A percentile compares a stretch with the other conserved stretches of the same genome.
These are phyloP conservation scores for Agrilus mali DNA, from an alignment of 2,888 invertebrate genomes.

Conservation along the genomic window DNA sequence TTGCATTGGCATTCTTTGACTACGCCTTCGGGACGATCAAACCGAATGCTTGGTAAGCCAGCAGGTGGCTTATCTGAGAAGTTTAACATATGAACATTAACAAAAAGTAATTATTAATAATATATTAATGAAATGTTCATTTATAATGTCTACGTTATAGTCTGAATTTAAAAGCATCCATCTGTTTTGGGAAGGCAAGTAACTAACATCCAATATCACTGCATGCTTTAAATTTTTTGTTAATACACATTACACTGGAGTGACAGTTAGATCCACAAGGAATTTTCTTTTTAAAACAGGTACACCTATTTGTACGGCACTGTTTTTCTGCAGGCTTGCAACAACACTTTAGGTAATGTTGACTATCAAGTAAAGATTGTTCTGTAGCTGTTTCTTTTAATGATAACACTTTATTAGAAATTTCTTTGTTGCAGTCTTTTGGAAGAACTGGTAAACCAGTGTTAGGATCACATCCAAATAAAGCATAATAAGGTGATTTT, in stretches of 20 bases:
- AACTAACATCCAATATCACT: too few relatives aligned
- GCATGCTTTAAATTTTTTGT: too few relatives aligned
- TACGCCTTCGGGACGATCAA: constrained; percentile 20
- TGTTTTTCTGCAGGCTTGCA: constrained; percentile 1
- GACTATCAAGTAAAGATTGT: not conserved
- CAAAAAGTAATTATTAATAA: too few relatives aligned
- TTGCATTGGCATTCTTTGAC: constrained; percentile 20
- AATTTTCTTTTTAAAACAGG: constrained; percentile 1
- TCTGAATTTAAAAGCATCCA: not conserved
- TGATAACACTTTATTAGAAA: not conserved
- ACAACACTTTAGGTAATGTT: constrained; percentile 1
- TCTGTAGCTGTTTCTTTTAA: not conserved
- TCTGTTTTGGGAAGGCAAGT: too few relatives aligned
- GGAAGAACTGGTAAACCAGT: not conserved
- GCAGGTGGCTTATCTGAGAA: constrained; percentile 20
- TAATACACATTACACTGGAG: too few relatives aligned
- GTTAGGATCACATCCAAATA: constrained; percentile 15
- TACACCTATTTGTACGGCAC: constrained; percentile 3
- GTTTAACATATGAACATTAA: not conserved
- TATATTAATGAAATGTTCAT: not conserved
- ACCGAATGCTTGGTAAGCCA: constrained; percentile 23
- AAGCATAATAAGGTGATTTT: constrained; percentile 11
- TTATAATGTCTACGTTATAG: not conserved
- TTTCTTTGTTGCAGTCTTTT: not conserved
- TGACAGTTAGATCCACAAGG: too few relatives aligned